A percentile compares a stretch with the other conserved stretches of the same genome.
phyloP scores from a whole-genome alignment of 2,113 vertebrate genomes.

The Ictalurus furcatus region DNA sequence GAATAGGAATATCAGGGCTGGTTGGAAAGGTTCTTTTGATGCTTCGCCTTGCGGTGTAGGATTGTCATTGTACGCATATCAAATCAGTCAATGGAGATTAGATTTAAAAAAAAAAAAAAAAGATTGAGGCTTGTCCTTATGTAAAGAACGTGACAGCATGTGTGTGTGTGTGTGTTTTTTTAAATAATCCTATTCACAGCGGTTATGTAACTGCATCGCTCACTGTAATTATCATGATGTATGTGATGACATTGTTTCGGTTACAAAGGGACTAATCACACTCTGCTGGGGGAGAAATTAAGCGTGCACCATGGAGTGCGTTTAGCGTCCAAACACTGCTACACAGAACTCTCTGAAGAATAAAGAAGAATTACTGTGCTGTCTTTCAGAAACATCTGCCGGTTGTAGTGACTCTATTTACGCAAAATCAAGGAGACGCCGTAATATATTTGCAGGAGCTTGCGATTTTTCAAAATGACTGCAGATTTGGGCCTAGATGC shows the following conservation, averaged over 20 bases:
- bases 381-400: not conserved
- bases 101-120: not conserved
- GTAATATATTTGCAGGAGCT: too few relatives aligned
- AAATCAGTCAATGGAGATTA: not conserved
- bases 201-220: slow-evolving; percentile 23
- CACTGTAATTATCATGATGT: slow-evolving; percentile 36
- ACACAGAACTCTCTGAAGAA: not conserved
- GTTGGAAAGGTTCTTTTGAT: not conserved
- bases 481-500: too few relatives aligned
- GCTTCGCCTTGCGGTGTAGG: not conserved
- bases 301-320: slow-evolving; percentile 1
- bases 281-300: slow-evolving; percentile 20
- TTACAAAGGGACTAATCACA: slow-evolving; percentile 34
- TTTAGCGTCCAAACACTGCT: not conserved
- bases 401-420: not conserved
- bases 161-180: not conserved
- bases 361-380: not conserved
- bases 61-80: not conserved
- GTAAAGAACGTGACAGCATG: slow-evolving; percentile 3
- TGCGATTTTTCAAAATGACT: too few relatives aligned
- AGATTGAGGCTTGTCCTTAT: not conserved
- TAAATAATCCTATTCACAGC: not conserved
- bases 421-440: too few relatives aligned
- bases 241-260: slow-evolving; percentile 30
- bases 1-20: not conserved